These are phyloP conservation scores for Spodoptera exigua DNA, from an alignment of 2,888 invertebrate genomes.

Conservation along the genomic window DNA sequence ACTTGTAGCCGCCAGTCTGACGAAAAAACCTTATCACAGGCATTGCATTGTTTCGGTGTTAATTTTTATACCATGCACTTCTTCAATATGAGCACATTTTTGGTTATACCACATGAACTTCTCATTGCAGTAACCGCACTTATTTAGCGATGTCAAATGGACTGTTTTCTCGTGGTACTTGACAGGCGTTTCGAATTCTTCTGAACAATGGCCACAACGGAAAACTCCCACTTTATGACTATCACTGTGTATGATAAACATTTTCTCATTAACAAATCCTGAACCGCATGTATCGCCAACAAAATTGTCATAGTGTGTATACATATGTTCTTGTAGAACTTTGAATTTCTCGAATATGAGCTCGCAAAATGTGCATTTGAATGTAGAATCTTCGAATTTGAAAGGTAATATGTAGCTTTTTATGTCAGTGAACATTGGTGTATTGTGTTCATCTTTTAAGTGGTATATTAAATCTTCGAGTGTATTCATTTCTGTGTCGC, in stretches of 20 bases:
- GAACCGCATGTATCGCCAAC: slow-evolving; percentile 63
- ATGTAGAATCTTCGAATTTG: slow-evolving; percentile 61
- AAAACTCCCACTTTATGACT: slow-evolving; percentile 51
- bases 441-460: slow-evolving; percentile 32
- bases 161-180: slow-evolving; percentile 58
- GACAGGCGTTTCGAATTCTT: slow-evolving; percentile 58
- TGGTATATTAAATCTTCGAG: slow-evolving; percentile 38
- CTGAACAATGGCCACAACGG: slow-evolving; percentile 59
- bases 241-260: slow-evolving; percentile 28
- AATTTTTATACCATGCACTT: slow-evolving; percentile 54
- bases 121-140: slow-evolving; percentile 63
- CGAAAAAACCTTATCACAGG: slow-evolving; percentile 68
- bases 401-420: slow-evolving; percentile 70
- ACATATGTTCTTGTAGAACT: slow-evolving; percentile 67
- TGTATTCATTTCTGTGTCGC: slow-evolving; percentile 28
- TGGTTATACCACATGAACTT: slow-evolving; percentile 46
- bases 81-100: slow-evolving; percentile 57
- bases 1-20: slow-evolving; percentile 50
- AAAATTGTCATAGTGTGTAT: slow-evolving; percentile 63
- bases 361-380: slow-evolving; percentile 60
- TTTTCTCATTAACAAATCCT: slow-evolving; percentile 56
- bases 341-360: slow-evolving; percentile 60
- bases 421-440: slow-evolving; percentile 44
- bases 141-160: slow-evolving; percentile 60
- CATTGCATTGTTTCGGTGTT: slow-evolving; percentile 60